A percentile compares a stretch with the other conserved stretches of the same genome.
These are phyloP conservation scores for Hydropsyche betteni DNA, from an alignment of 2,888 invertebrate species.

Conservation along the genomic window DNA sequence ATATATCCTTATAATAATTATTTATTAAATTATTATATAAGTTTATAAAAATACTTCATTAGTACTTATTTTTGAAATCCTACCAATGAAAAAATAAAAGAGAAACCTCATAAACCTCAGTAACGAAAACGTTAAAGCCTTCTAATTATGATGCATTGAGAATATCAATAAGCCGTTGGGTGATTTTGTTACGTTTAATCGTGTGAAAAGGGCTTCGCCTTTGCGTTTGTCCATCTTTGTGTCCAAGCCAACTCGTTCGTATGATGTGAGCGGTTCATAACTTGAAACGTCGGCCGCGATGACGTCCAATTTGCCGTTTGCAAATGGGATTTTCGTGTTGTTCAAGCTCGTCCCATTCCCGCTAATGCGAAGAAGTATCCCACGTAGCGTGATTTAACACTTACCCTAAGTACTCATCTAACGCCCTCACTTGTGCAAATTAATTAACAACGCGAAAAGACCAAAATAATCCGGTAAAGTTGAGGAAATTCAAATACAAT, in stretches of 20 bases:
- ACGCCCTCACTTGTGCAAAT: neutral
- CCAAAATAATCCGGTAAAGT: too few species aligned
- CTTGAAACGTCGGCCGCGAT: slow-evolving; percentile 32
- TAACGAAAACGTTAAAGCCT: too few species aligned
- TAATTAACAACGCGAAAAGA: neutral
- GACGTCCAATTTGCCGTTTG: slow-evolving; percentile 46
- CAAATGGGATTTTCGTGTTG: slow-evolving; percentile 41
- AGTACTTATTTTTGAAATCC: too few species aligned
- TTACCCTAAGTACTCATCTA: slow-evolving; percentile 16
- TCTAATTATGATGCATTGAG: too few species aligned
- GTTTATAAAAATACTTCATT: too few species aligned
- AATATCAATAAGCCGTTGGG: too few species aligned
- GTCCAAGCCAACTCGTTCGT: slow-evolving; percentile 20
- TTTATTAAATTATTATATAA: too few species aligned
- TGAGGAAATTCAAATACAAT: too few species aligned
- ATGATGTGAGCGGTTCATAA: slow-evolving; percentile 17
- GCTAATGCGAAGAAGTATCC: neutral
- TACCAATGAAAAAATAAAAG: too few species aligned
- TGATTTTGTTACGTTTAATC: neutral
- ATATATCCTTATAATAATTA: too few species aligned
- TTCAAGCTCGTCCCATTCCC: neutral
- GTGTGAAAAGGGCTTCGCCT: slow-evolving; percentile 18
- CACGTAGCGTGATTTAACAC: slow-evolving; percentile 29
- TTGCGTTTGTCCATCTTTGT: slow-evolving; percentile 20
- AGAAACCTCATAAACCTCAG: too few species aligned